Conservation (phyloP, 2,888 invertebrate genomes). For the Autographa gamma region DNA sequence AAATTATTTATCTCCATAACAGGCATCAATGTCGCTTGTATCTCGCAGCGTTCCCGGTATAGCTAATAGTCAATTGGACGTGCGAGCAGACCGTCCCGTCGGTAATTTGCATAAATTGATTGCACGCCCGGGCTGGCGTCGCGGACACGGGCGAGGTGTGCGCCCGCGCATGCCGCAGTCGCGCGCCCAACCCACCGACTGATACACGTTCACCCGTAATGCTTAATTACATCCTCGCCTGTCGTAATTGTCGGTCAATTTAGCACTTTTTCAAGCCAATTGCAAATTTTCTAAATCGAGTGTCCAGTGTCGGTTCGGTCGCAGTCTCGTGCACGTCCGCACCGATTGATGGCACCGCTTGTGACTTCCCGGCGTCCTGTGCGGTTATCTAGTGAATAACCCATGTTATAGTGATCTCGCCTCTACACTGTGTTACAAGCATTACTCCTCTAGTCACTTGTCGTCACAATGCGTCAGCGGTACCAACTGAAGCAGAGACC, state of each 20-base stretch:
- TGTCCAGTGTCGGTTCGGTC: slow-evolving; percentile 64
- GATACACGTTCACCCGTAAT: slow-evolving; percentile 84
- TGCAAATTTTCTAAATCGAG: slow-evolving; percentile 71
- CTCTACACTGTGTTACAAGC: slow-evolving; percentile 59
- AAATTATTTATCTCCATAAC: slow-evolving; percentile 50
- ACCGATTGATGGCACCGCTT: slow-evolving; percentile 66
- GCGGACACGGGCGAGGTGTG: slow-evolving; percentile 70
- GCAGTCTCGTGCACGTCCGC: slow-evolving; percentile 57
- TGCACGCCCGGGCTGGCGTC: slow-evolving; percentile 75
- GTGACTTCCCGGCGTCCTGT: slow-evolving; percentile 67
- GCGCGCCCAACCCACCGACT: slow-evolving; percentile 85
- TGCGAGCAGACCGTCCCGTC: slow-evolving; percentile 76
- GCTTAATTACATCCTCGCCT: slow-evolving; percentile 84
- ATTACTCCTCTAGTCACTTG: slow-evolving; percentile 64
- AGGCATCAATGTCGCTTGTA: slow-evolving; percentile 54
- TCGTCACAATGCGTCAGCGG: slow-evolving; percentile 82
- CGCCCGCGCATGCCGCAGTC: slow-evolving; percentile 77
- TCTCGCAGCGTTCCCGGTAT: slow-evolving; percentile 62
- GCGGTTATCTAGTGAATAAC: slow-evolving; percentile 75
- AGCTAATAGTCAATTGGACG: slow-evolving; percentile 73
- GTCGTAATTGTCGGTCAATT: slow-evolving; percentile 79
- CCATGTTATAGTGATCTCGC: slow-evolving; percentile 78
- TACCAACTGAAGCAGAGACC: slow-evolving; percentile 86
- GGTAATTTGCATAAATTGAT: slow-evolving; percentile 88
- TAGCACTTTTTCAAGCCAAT: slow-evolving; percentile 76